Conservation (phyloP, 2,888 invertebrate genomes). For the Cactoblastis cactorum region DNA sequence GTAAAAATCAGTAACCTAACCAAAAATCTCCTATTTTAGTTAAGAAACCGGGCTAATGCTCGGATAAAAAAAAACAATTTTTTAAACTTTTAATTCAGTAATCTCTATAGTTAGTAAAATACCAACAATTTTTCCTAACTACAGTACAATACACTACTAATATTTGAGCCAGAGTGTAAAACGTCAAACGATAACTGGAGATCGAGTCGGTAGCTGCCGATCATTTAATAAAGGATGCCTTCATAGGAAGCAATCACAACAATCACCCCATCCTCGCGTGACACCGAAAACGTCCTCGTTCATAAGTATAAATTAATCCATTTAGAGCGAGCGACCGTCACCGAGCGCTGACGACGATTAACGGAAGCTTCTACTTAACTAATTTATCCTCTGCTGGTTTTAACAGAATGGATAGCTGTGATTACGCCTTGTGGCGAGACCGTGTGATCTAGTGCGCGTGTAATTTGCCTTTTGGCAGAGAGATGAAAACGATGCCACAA, state of each 20-base stretch:
- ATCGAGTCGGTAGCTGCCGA: constrained; percentile 33
- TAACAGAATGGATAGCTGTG: constrained; percentile 81
- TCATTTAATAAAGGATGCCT: constrained; percentile 65
- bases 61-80: no score
- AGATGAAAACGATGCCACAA: background rate
- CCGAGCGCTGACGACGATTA: constrained; percentile 75
- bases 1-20: no score
- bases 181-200: constrained; percentile 30
- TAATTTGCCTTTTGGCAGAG: background rate
- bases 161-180: constrained; percentile 27
- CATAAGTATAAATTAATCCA: constrained; percentile 81
- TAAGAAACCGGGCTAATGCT: no score
- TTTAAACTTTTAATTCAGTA: no score
- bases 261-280: constrained; percentile 78
- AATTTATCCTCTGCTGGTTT: constrained; percentile 80
- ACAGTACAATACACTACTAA: no score
- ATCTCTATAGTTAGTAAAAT: no score
- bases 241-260: constrained; percentile 78
- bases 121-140: no score
- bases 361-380: constrained; percentile 81
- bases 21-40: no score
- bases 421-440: constrained; percentile 64
- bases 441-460: constrained; percentile 45
- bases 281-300: constrained; percentile 79
- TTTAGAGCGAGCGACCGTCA: constrained; percentile 73